Percentiles rank a stretch among this genome's conserved stretches.
These are phyloP conservation scores for Leiothrix lutea DNA, from an alignment of 2,113 vertebrate species.

Conservation along the genomic window DNA sequence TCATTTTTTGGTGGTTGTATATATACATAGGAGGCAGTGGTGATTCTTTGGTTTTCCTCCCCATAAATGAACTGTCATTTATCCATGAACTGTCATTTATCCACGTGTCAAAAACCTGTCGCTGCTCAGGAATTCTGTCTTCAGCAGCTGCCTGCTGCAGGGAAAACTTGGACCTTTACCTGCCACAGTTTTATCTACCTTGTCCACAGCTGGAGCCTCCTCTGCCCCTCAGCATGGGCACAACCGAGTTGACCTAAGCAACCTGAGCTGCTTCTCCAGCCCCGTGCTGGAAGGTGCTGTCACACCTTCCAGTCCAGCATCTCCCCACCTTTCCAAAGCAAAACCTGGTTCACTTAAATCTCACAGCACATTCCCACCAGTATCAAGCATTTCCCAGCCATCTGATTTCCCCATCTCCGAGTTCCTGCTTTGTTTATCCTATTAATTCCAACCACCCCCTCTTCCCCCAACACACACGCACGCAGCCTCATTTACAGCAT, in stretches of 20 bases:
- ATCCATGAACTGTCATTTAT: background rate
- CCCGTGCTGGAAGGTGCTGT: background rate
- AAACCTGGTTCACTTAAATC: constrained; percentile 27
- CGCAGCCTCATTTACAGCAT: constrained; percentile 50
- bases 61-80: background rate
- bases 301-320: background rate
- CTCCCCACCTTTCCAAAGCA: background rate
- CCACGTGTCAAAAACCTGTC: background rate
- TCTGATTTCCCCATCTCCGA: constrained; percentile 67
- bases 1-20: background rate
- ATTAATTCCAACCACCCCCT: constrained; percentile 68
- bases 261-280: background rate
- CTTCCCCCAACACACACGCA: constrained; percentile 71
- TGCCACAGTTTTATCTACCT: background rate
- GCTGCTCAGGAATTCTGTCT: background rate
- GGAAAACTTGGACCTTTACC: background rate
- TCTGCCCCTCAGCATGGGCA: background rate
- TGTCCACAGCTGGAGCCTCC: background rate
- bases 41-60: background rate
- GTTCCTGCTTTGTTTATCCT: constrained; percentile 70
- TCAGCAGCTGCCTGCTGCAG: background rate
- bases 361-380: constrained; percentile 57
- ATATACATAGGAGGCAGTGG: background rate
- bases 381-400: constrained; percentile 66
- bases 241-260: background rate